A percentile compares a stretch with the other conserved stretches of the same genome.
Conservation (phyloP, 2,113 vertebrate species). For the Callorhinus ursinus region DNA sequence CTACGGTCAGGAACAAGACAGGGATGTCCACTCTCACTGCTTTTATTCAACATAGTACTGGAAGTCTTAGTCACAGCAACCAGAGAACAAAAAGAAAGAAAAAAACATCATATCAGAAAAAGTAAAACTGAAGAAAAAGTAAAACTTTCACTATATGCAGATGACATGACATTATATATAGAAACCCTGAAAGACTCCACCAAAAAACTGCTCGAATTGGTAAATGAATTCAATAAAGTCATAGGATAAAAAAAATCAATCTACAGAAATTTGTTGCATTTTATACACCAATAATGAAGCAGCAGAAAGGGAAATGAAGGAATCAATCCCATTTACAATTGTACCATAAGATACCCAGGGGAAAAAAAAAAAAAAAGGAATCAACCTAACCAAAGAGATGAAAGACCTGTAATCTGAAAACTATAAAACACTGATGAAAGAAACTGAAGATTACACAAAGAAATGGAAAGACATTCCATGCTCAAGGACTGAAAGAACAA, state of each 20-base stretch:
- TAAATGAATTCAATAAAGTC: not conserved
- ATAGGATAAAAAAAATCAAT: not conserved
- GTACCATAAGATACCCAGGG: too few species aligned
- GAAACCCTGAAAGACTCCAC: not conserved
- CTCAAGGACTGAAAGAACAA: not conserved
- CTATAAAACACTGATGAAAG: not conserved
- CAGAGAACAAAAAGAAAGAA: not conserved
- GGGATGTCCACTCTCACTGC: not conserved
- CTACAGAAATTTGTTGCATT: not conserved
- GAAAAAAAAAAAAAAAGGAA: not conserved
- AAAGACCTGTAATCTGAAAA: not conserved
- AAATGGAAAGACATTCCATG: not conserved
- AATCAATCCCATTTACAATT: not conserved
- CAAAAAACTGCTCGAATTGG: not conserved
- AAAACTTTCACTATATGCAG: not conserved
- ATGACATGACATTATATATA: not conserved
- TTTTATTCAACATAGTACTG: not conserved
- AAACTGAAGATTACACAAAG: not conserved
- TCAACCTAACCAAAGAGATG: not conserved
- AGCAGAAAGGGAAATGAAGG: not conserved
- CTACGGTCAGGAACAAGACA: not conserved
- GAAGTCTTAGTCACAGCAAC: not conserved
- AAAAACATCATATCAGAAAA: not conserved
- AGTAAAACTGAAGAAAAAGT: not conserved
- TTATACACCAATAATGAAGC: not conserved